Evolutionary conservation across 2,888 invertebrate species (phyloP), one percentile per base, ranked within the genome.

Genomic region (Adelognathus sp.): DNA sequence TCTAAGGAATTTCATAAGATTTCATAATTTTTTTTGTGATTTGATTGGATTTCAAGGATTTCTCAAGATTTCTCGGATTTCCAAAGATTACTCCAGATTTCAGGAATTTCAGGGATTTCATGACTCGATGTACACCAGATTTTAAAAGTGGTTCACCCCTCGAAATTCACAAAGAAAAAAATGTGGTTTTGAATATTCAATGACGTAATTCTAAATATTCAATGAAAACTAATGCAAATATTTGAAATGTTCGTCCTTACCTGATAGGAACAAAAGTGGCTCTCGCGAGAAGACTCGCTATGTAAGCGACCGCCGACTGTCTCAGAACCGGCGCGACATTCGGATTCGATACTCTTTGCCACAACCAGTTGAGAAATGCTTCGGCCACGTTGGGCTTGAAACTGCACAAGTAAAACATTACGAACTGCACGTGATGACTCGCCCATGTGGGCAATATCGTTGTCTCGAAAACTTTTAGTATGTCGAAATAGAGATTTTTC

Each of bases 371-470:
- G 18, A 96, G 87, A 90, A 96, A 97, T 21, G 93, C 93, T 82
- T 95, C 95, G 1, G 93, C 92, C 83, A 94, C 89, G 29, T 91
- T 88, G 2, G 91, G 84, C 90, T 95, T 95, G 81, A 96, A 93
- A 86, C 95, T 95, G 89, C 95, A 94, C 76, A 96, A 91, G 86
- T 95, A 94, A 90, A 97, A 97, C 90, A 96, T 92, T 5, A 95
- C 87, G 89, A 95, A 97, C 90, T 97, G 97, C 1, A 95, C 94
- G 89, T 97, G 96, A 88, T 95, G 94, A 36, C 96, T 96, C 29
- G 96, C 96, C 91, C 97, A 95, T 0, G 97, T 97, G 0, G 96
- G 96, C 76, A 98, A 91, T 81, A 98, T 94, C 39, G 96, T 93
- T 86, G 94, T 94, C 85, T 98, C 97, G 91, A 98, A 98, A 1